Percentiles rank a stretch among this genome's conserved stretches.
Conservation (phyloP, 2,888 invertebrate genomes). For the Coelinius sp. region DNA sequence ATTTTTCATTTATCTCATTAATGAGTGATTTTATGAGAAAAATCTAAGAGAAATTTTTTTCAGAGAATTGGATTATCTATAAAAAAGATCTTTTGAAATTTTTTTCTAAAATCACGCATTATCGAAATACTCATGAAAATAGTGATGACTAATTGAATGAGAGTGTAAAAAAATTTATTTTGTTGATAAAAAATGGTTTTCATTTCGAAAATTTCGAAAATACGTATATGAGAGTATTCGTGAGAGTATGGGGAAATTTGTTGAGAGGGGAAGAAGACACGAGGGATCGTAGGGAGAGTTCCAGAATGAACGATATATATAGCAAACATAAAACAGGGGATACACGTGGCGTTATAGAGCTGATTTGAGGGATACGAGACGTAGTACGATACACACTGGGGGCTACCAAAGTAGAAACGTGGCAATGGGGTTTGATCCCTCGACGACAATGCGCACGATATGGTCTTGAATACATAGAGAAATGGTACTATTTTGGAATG, state of each 20-base stretch:
- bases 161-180: no score
- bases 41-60: no score
- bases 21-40: no score
- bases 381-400: background rate
- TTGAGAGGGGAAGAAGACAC: background rate
- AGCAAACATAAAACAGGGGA: constrained; percentile 3
- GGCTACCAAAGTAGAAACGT: background rate
- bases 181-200: no score
- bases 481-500: background rate
- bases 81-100: no score
- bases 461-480: background rate
- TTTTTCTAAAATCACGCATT: no score
- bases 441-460: background rate
- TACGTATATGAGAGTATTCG: constrained; percentile 28
- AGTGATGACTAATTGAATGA: no score
- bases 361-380: constrained; percentile 5
- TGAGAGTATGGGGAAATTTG: constrained; percentile 10
- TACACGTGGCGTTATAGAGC: constrained; percentile 17
- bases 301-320: constrained; percentile 7
- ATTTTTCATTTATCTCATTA: no score
- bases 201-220: background rate
- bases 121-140: no score
- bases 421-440: background rate
- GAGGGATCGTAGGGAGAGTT: background rate
- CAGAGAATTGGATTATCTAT: no score